Percentiles rank a stretch among this genome's conserved stretches.
phyloP scores from a whole-genome alignment of 2,113 vertebrate species.

The Cnemophilus loriae region DNA sequence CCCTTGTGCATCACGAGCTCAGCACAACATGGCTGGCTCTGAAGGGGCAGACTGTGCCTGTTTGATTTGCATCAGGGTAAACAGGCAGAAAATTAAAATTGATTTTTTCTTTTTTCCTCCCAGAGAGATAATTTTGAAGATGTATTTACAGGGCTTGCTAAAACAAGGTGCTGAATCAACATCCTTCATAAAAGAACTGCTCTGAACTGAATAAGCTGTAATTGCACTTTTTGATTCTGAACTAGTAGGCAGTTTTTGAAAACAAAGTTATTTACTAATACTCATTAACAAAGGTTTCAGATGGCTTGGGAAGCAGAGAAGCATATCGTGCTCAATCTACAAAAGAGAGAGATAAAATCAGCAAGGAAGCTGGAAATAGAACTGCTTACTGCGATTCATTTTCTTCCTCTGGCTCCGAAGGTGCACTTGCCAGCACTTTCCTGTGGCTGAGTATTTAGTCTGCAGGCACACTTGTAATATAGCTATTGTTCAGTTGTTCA shows the following conservation, averaged over 20 bases:
- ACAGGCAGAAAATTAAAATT: constrained; percentile 39
- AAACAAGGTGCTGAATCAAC: constrained; percentile 1
- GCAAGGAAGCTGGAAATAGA: neutral
- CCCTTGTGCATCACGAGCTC: neutral
- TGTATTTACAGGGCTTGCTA: neutral
- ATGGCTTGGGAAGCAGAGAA: neutral
- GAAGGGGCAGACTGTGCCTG: neutral
- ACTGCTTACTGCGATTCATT: neutral
- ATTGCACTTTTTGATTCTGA: constrained; percentile 3
- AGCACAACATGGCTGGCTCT: neutral
- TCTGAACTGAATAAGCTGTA: neutral
- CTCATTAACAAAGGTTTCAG: constrained; percentile 2
- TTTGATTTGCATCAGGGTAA: constrained; percentile 26
- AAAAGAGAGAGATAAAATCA: neutral
- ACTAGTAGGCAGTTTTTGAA: neutral
- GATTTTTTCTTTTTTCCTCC: neutral
- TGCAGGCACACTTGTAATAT: neutral
- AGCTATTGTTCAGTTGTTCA: neutral
- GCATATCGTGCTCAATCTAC: neutral
- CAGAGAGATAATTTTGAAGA: neutral
- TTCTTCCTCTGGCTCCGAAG: neutral
- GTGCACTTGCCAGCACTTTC: neutral
- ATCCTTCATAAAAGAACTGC: neutral
- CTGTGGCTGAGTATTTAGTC: neutral
- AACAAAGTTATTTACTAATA: neutral